Base-by-base conservation (phyloP, 2,797 vertebrate genomes). In the Centroberyx gerrardi region DNA sequence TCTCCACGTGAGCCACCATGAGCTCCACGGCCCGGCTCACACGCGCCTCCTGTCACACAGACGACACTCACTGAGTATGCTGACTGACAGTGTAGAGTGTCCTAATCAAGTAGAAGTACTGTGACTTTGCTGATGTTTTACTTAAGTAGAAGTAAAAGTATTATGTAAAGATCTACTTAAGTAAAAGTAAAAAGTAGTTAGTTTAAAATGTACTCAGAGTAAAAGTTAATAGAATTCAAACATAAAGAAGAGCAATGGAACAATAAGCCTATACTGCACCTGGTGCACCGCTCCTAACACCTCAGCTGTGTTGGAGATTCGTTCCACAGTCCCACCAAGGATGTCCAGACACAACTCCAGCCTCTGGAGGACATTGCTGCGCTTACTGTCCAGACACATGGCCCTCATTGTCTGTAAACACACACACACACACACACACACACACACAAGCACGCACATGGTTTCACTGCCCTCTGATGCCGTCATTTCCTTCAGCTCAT, bases 1-100 rank as follows among this genome's bases (percentile, higher is more conserved):
- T 96, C 88, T 97, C 96, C 88, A 97, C 95, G 0, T 97, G 96
- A 80, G 95, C 92, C 29, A 97, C 92, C 96, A 97, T 97, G 84
- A 97, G 94, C 83, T 96, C 96, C 0, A 96, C 94, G 0, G 96
- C 96, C 3, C 91, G 90, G 74, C 94, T 96, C 88, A 96, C 91
- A 52, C 95, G 92, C 1, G 95, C 96, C 90, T 97, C 97, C 97
- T 97, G 56, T 8, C 8, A 42, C 42, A 0, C 12, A 51, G 9
- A 73, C 44, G 10, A 1, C 0, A 33, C 5, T 1, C 0, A 46
- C 31, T 40, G 38, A 40, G 38, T 8, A 22, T 22, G 22, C 22
- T 22, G 1, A 22, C 22, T 1, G 22, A 22, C 22, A 22, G 22
- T 22, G 22, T 22, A 22, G 22, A 22, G 22, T 22, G 22, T 22